Evolutionary conservation across 2,797 vertebrate genomes (phyloP).

Genomic region (Anas flavirostris): DNA sequence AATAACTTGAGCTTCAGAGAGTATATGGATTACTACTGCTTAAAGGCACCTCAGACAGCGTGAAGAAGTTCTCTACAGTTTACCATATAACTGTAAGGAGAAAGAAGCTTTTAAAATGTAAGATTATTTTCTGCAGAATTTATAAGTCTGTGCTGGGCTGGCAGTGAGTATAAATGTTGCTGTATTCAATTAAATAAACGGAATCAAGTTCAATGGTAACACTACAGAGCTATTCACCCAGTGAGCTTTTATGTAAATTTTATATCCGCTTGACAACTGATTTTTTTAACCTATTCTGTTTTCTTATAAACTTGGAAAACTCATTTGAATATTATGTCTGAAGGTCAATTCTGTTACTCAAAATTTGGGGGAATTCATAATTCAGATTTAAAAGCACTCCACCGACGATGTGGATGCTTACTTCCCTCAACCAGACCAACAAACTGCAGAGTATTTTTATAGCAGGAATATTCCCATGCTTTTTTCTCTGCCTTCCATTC

Average conservation of each 20-base stretch:
- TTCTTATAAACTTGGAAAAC: not conserved
- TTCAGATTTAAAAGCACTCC: not conserved
- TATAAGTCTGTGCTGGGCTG: not conserved
- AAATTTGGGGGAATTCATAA: not conserved
- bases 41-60: rapidly evolving
- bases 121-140: not conserved
- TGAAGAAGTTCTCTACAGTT: not conserved
- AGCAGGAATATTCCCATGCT: not conserved
- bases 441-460: not conserved
- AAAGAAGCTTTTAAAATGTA: not conserved
- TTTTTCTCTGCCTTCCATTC: not conserved
- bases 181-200: not conserved
- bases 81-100: not conserved
- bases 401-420: rapidly evolving
- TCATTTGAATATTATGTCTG: not conserved
- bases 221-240: not conserved
- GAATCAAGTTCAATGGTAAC: not conserved
- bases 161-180: not conserved
- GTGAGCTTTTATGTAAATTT: not conserved
- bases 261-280: rapidly evolving
- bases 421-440: not conserved
- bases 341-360: not conserved
- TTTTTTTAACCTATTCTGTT: not conserved
- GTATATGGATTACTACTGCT: not conserved
- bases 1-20: not conserved